phyloP scores from a whole-genome alignment of 1,140 invertebrate species.

The Brachionus paranguensis region DNA sequence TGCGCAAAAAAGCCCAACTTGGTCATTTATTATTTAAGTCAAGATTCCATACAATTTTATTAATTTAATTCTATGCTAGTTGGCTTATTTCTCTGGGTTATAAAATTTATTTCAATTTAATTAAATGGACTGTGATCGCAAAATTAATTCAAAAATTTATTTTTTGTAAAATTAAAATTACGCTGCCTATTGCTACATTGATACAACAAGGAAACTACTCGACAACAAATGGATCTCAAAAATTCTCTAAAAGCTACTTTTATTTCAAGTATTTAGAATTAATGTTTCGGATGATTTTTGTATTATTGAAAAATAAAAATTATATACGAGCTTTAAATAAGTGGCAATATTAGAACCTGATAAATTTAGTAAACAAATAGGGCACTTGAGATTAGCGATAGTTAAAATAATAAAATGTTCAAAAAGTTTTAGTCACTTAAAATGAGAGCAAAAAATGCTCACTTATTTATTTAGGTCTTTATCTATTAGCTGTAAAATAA shows the following conservation, averaged over 20 bases:
- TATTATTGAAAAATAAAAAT: neutral
- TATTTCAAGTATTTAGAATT: neutral
- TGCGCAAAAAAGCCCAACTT: neutral
- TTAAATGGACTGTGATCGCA: neutral
- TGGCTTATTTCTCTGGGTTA: neutral
- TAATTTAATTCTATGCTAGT: neutral
- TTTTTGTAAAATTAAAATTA: neutral
- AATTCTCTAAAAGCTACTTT: neutral
- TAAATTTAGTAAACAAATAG: neutral
- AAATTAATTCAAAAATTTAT: neutral
- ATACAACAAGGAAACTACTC: neutral
- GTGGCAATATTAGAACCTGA: neutral
- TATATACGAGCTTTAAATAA: neutral
- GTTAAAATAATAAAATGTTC: neutral
- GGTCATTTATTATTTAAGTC: neutral
- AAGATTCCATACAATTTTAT: neutral
- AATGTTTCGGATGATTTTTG: neutral
- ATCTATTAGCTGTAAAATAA: slow-evolving; percentile 22
- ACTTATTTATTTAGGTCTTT: neutral
- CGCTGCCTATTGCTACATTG: neutral
- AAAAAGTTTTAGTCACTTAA: neutral
- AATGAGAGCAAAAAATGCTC: neutral
- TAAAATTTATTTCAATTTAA: neutral
- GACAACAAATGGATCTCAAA: neutral
- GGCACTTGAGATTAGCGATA: neutral